Base-by-base conservation (phyloP, 2,113 vertebrate species). In the Labeo catla region DNA sequence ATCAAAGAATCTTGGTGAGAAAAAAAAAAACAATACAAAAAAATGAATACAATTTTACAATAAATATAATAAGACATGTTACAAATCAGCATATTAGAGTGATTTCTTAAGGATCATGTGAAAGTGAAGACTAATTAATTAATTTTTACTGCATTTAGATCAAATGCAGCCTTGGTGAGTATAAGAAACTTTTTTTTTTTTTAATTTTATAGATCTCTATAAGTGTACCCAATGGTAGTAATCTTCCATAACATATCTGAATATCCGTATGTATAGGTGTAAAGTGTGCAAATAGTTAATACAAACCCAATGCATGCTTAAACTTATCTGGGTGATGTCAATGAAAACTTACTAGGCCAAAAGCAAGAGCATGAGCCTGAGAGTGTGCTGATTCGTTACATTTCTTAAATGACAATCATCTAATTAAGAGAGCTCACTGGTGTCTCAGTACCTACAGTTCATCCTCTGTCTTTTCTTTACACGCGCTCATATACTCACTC, bases 361-460 rank as follows among this genome's bases (percentile, higher is more conserved):
- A 82, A 88, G 84, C 23, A 45, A n/a, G 36, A 76, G 43, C 23
- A 45, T 59, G 47, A 76, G 43, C 45, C 61, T 65, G 70, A 83
- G 15, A 85, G 81, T 70, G 85, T 61, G 39, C 5, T 85, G 19
- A 88, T 78, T 76, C 10, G 28, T 49, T 59, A 78, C 8, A 63
- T 57, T 74, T 66, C 6, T 28, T 87, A 87, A 92, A 89, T 84
- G 85, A 87, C 87, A 91, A 87, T 76, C 10, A 47, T 81, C 43
- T 81, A 88, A 90, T 88, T 90, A 82, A 86, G 59, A 76, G 70
- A 89, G 82, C 63, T 91, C 85, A 87, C 90, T 74, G 39, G 61
- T 81, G 19, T 68, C 8, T 80, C 5, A 63, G 77, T 54, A 39
- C 8, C 23, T 50, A 43, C 23, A 28, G 28, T 28, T 28, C 28